These are phyloP conservation scores for Heliconius aoede DNA, from an alignment of 2,888 invertebrate species.

Conservation along the genomic window DNA sequence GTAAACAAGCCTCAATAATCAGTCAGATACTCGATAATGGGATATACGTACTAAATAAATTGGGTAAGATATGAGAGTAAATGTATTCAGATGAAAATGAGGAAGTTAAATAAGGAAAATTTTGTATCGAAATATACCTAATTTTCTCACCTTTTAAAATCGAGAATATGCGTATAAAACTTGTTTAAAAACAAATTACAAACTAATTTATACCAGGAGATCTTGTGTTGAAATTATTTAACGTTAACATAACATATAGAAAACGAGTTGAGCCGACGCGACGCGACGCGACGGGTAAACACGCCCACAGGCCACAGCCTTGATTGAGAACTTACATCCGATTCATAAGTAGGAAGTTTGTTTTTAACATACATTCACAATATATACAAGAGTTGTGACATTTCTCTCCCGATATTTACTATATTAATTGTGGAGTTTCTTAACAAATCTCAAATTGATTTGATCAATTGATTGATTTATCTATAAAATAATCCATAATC, in stretches of 20 bases:
- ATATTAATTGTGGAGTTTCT: neutral
- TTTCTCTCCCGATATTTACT: slow-evolving; percentile 3
- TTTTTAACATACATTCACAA: slow-evolving; percentile 12
- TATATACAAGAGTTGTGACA: neutral
- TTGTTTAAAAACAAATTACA: neutral
- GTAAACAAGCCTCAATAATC: slow-evolving; percentile 72
- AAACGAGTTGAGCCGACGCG: slow-evolving; percentile 34
- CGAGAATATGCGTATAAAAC: too few species aligned
- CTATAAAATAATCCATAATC: too few species aligned
- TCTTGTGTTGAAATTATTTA: slow-evolving; percentile 42
- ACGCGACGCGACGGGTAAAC: slow-evolving; percentile 38
- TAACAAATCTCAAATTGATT: too few species aligned
- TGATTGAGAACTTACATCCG: slow-evolving; percentile 49
- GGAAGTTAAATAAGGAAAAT: too few species aligned
- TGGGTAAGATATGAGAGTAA: slow-evolving; percentile 52
- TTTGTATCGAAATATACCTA: too few species aligned
- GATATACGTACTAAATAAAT: slow-evolving; percentile 63
- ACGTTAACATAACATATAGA: slow-evolving; percentile 33
- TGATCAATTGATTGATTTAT: too few species aligned
- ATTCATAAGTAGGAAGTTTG: slow-evolving; percentile 48
- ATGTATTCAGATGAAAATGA: too few species aligned
- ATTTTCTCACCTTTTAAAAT: too few species aligned
- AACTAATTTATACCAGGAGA: neutral
- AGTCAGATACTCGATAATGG: slow-evolving; percentile 63
- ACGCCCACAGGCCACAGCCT: slow-evolving; percentile 43